Base-by-base conservation (phyloP, 2,888 invertebrate genomes). In the Chymomyza procnemis region DNA sequence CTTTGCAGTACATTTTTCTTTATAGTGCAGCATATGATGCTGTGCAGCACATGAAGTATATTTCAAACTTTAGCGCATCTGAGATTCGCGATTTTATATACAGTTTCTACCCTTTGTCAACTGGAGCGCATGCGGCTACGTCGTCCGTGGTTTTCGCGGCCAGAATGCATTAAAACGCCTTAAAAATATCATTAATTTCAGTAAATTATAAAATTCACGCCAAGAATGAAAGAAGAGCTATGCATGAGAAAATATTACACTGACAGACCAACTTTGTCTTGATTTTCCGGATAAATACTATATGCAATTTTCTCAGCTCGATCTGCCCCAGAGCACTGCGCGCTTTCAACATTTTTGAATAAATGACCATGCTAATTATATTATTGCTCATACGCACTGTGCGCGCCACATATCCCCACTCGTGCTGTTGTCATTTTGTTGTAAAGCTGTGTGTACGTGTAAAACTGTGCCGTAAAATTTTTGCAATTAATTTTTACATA, bases 351-450 rank as follows among this genome's bases (percentile, higher is more conserved):
- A 83, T 79, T 79, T 81, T 81, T 83, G 61, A 41, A 41, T 41
- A 41, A 83, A 82, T 82, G 83, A 75, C 72, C 83, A 82, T 82
- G 83, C 81, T 82, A 82, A 82, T 82, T 82, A 81, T 83, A 82
- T 82, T 81, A 83, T 81, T 81, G 83, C 81, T 78, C 80, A 82
- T 82, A 78, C 83, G 79, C 76, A 71, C 74, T 78, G 60, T 73
- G 76, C 60, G 26, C 69, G 22, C 54, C 54, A n/a, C n/a, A 54
- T 30, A 2, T 9, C 18, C 18, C 19, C 18, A 2, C 4, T 18
- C 4, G 1, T 12, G 50, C 56, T 41, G 34, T 12, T 14, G 12
- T 16, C 12, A 26, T 46, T 14, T 64, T 8, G 57, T 14, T 18
- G 19, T 26, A 26, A 6, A 26, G 26, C 26, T 26, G 26, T 26